Base-by-base conservation (phyloP, 2,113 vertebrate genomes). In the Gymnorhina tibicen region DNA sequence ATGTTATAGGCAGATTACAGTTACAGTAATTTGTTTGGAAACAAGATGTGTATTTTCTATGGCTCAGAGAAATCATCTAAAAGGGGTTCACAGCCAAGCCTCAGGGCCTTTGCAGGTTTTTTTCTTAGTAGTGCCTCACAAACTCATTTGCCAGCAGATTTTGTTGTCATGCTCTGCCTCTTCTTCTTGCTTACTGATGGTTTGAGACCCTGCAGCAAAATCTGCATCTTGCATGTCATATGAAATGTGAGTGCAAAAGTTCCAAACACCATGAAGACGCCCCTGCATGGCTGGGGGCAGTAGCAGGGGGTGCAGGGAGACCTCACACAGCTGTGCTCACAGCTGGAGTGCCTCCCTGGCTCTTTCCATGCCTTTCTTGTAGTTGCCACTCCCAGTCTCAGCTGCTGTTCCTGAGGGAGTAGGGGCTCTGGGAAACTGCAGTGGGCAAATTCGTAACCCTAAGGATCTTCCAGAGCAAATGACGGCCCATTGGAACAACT, bases 401-500 rank as follows among this genome's bases (percentile, higher is more conserved):
- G 23, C n/a, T 62, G 44, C 32, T 4, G 5, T 13, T 82, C 13
- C n/a, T 20, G n/a, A 22, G 10, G 7, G 2, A 21, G 35, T 1
- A 6, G 59, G 84, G 33, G 32, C 22, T n/a, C 1, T 47, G 47
- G 53, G 80, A 78, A 72, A 77, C 12, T 39, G 14, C 30, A 67
- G 3, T 16, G 1, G 2, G 32, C 26, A 27, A 82, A n/a, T 49
- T 56, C 16, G 7, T 85, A 72, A 87, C 28, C 14, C 11, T 9
- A 28, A 41, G n/a, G 30, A 10, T 16, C 21, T 79, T 85, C 32
- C 64, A 52, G 53, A 22, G 16, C 20, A 72, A 49, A 67, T 22
- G 39, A 6, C 17, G 7, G 22, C 52, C 9, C 2, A 1, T 0
- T 52, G 53, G 12, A 55, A 52, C 56, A 78, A n/a, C 1, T 4